A percentile compares a stretch with the other conserved stretches of the same genome.
Conservation (phyloP, 2,797 vertebrate species). For the Apogon talboti region DNA sequence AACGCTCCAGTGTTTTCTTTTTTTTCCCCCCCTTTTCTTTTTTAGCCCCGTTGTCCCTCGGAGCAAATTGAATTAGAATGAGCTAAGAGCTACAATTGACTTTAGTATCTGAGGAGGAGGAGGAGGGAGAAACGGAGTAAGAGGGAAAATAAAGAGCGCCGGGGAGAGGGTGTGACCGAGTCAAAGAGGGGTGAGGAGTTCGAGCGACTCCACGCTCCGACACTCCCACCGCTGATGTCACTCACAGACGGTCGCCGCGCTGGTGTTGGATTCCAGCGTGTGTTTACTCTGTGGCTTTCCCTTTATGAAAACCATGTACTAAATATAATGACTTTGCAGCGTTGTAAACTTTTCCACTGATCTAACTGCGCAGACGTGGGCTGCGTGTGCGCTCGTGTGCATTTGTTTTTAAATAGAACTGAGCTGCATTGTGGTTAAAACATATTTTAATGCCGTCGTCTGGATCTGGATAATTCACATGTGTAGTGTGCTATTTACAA, state of each 20-base stretch:
- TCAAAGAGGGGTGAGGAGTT: slow-evolving; percentile 76
- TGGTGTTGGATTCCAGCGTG: slow-evolving; percentile 59
- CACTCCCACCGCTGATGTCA: slow-evolving; percentile 71
- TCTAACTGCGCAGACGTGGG: slow-evolving; percentile 43
- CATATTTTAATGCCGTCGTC: slow-evolving; percentile 32
- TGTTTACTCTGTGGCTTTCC: slow-evolving; percentile 70
- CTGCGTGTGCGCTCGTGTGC: slow-evolving; percentile 16
- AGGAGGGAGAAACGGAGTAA: slow-evolving; percentile 9
- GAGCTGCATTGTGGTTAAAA: slow-evolving; percentile 39
- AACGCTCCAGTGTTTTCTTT: slow-evolving; percentile 56
- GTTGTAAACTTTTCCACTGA: slow-evolving; percentile 68
- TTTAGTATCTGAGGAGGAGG: slow-evolving; percentile 42
- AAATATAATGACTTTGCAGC: slow-evolving; percentile 68
- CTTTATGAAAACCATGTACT: slow-evolving; percentile 64
- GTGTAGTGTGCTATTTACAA: slow-evolving; percentile 22
- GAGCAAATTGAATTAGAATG: slow-evolving; percentile 80
- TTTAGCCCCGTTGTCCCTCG: slow-evolving; percentile 57
- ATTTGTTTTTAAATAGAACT: slow-evolving; percentile 56
- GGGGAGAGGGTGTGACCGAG: slow-evolving; percentile 65
- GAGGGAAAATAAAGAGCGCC: slow-evolving; percentile 47
- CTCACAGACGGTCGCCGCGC: slow-evolving; percentile 52
- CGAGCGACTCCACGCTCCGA: slow-evolving; percentile 43
- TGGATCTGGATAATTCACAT: slow-evolving; percentile 32
- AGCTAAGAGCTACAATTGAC: slow-evolving; percentile 71
- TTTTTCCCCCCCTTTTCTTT: neutral